Evolutionary conservation across 2,888 invertebrate species (phyloP).

Genomic region (Blastobasis lacticolella): DNA sequence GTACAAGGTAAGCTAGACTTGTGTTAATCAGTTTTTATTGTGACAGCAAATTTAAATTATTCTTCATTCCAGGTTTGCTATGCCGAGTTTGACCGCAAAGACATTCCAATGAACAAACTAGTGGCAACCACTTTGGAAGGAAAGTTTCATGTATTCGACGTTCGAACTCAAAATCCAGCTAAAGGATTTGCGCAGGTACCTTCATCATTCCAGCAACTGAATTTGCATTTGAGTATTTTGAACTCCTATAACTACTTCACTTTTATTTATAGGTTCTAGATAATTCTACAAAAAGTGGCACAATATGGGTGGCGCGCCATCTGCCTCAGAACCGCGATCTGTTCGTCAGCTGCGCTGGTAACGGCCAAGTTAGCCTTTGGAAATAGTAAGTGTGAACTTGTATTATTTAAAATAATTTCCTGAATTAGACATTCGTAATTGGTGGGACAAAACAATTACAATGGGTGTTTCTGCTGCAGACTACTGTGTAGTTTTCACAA

Average conservation of each 20-base stretch:
- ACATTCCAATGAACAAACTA: constrained; percentile 96
- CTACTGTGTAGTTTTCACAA: too few species aligned
- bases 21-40: too few species aligned
- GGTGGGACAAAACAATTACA: too few species aligned
- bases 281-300: constrained; percentile 76
- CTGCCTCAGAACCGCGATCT: constrained; percentile 95
- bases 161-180: constrained; percentile 88
- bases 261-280: constrained; percentile 46
- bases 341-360: constrained; percentile 92
- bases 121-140: constrained; percentile 93
- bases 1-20: too few species aligned
- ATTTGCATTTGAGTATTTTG: not conserved
- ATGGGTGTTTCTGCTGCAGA: too few species aligned
- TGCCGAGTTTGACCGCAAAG: constrained; percentile 92
- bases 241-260: not conserved
- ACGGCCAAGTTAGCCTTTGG: constrained; percentile 94
- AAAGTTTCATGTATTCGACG: constrained; percentile 90
- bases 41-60: too few species aligned
- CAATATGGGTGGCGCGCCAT: constrained; percentile 91
- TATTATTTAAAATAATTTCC: too few species aligned
- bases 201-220: not conserved
- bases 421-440: too few species aligned
- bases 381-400: constrained; percentile 82
- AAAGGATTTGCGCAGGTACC: constrained; percentile 86
- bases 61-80: constrained; percentile 77